Evolutionary conservation across 1,140 invertebrate genomes (phyloP), one percentile per base, ranked within the genome.

Genomic region (Maconellicoccus hirsutus): DNA sequence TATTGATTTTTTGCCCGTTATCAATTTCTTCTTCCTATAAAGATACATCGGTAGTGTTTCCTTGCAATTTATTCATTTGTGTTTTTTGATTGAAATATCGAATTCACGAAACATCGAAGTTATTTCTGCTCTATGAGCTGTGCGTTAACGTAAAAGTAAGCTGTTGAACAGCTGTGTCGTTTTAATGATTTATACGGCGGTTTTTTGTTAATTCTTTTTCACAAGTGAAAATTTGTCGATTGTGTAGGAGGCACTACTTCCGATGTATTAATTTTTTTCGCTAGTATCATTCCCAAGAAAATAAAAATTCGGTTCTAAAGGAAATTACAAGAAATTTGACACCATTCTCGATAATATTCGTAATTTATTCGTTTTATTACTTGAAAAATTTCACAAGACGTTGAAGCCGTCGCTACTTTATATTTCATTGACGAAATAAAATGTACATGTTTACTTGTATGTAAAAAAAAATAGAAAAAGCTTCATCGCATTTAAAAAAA

Each of bases 241-340:
- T 12, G 29, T 33, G 29, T 33, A 33, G 42, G 42, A 52, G 42
- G 42, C 42, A 52, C 42, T 52, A 52, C 42, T 52, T 16, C 42
- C n/a, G n/a, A 52, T 52, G 42, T 52, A 52, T 52, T 6, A 52
- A n/a, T n/a, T 52, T 52, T 52, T 52, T 52, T 52, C 42, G 42
- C n/a, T 52, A 52, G 3, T 3, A 16, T 16, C 42, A 52, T 52
- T 52, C 42, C 42, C 42, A 52, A 52, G 42, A 52, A 52, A 16
- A 14, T 7, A 38, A 52, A 52, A 8, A 52, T 52, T 52, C 6
- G n/a, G n/a, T n/a, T n/a, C n/a, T n/a, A n/a, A n/a, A n/a, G n/a
- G n/a, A n/a, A n/a, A n/a, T n/a, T n/a, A n/a, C n/a, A n/a, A n/a
- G n/a, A n/a, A n/a, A n/a, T n/a, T n/a, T n/a, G n/a, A n/a, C n/a